A percentile compares a stretch with the other conserved stretches of the same genome.
Conservation (phyloP, 2,888 invertebrate genomes). For the Melanostoma scalare region DNA sequence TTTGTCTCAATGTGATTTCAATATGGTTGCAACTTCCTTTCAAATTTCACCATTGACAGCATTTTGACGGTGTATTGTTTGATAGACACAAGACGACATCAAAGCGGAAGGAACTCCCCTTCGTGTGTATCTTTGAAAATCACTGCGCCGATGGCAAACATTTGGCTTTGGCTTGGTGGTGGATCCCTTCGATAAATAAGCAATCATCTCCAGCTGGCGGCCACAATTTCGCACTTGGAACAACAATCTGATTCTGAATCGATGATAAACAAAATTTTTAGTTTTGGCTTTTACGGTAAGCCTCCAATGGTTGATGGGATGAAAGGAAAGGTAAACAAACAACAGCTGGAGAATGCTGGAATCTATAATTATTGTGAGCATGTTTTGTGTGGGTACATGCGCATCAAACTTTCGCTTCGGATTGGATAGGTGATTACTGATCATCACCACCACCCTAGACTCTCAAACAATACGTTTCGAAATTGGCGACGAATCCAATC, state of each 20-base stretch:
- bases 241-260: constrained; percentile 54
- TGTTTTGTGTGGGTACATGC: constrained; percentile 59
- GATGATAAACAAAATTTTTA: constrained; percentile 58
- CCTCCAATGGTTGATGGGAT: not conserved
- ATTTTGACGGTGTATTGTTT: constrained; percentile 40
- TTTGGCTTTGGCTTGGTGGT: constrained; percentile 44
- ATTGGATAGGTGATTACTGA: constrained; percentile 45
- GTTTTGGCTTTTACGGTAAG: constrained; percentile 29
- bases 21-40: constrained; percentile 54
- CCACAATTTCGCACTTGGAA: constrained; percentile 63
- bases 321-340: constrained; percentile 58
- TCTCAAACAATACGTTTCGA: constrained; percentile 34
- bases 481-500: constrained; percentile 72
- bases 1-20: constrained; percentile 60
- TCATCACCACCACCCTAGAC: constrained; percentile 23
- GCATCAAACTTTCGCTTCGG: constrained; percentile 50
- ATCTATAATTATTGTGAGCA: constrained; percentile 56
- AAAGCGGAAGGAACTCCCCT: constrained; percentile 60
- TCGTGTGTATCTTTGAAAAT: constrained; percentile 23
- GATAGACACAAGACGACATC: constrained; percentile 39
- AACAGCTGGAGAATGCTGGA: constrained; percentile 57
- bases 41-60: constrained; percentile 32
- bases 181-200: constrained; percentile 65
- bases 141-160: constrained; percentile 61
- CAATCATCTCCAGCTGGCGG: constrained; percentile 56